These are phyloP conservation scores for Masnerella sp. DNA, from an alignment of 2,888 invertebrate species.

Conservation along the genomic window DNA sequence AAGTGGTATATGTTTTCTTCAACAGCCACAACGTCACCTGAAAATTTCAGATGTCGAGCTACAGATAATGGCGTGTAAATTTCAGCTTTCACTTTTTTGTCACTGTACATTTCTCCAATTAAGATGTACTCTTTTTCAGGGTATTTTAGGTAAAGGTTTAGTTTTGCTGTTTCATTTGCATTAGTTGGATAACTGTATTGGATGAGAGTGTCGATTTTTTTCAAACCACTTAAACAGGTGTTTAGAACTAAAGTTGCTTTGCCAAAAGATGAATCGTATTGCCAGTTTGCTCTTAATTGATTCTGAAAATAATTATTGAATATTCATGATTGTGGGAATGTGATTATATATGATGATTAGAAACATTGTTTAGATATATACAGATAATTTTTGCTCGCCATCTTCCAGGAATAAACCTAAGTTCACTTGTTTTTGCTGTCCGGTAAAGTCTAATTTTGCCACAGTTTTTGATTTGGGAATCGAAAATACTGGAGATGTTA, in stretches of 20 bases:
- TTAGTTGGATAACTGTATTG: constrained; percentile 66
- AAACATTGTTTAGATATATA: constrained; percentile 46
- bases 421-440: constrained; percentile 82
- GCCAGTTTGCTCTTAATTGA: constrained; percentile 72
- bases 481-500: constrained; percentile 82
- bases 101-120: constrained; percentile 59
- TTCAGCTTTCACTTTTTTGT: constrained; percentile 59
- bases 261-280: constrained; percentile 67
- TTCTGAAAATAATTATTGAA: constrained; percentile 62
- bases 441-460: constrained; percentile 84
- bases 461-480: constrained; percentile 83
- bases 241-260: constrained; percentile 70
- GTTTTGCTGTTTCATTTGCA: constrained; percentile 61
- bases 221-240: constrained; percentile 75
- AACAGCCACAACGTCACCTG: constrained; percentile 63
- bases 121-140: constrained; percentile 65
- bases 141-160: constrained; percentile 64
- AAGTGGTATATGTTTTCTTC: constrained; percentile 59
- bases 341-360: too few relatives aligned
- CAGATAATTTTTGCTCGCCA: constrained; percentile 59
- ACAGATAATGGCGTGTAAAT: constrained; percentile 62
- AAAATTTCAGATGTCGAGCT: constrained; percentile 64
- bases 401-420: constrained; percentile 82
- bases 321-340: constrained; percentile 19
- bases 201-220: constrained; percentile 68